Evolutionary conservation across 2,113 vertebrate species (phyloP), one percentile per base, ranked within the genome.

Genomic region (Oncorhynchus clarkii): DNA sequence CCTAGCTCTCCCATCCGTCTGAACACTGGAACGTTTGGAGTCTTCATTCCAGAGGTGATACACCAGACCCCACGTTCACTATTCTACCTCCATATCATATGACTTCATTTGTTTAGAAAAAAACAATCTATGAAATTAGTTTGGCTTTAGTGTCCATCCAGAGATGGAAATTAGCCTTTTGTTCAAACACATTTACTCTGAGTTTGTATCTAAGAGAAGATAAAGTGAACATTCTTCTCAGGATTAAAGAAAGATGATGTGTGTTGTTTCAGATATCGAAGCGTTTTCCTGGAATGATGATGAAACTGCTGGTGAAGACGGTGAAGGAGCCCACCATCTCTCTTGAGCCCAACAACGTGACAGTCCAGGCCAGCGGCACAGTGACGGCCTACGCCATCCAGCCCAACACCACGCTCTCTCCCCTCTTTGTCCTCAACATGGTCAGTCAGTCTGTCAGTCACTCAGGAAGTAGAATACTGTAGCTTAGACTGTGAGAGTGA

Each of bases 331-430:
- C 93, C 1, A 1, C 60, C 4, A 45, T 91, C 60, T 87, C 64
- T 2, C 85, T 93, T 54, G 13, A 88, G 51, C 75, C 89, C 11
- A 84, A 90, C 74, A 92, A 89, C 0, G 7, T 74, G 18, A 93
- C 84, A 0, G 20, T 92, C 22, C 75, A 91, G 73, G 81, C 77
- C 9, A 72, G 5, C 0, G 20, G 72, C 71, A 80, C 86, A 0
- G 70, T 92, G 64, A 91, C 91, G 0, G 92, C 91, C 26, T 94
- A 89, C 49, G 93, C 90, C 14, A 89, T 95, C 77, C 91, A 91
- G 69, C 80, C 86, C 73, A 92, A 91, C 68, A 18, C 22, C 65
- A 92, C 90, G 0, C 90, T 93, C 0, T 73, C 88, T 5, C 90
- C 91, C 5, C 89, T 95, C 31, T 94, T 95, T 62, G 72, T 92